A percentile compares a stretch with the other conserved stretches of the same genome.
Conservation (phyloP, 2,113 vertebrate species). For the Phylloscopus trochiloides region DNA sequence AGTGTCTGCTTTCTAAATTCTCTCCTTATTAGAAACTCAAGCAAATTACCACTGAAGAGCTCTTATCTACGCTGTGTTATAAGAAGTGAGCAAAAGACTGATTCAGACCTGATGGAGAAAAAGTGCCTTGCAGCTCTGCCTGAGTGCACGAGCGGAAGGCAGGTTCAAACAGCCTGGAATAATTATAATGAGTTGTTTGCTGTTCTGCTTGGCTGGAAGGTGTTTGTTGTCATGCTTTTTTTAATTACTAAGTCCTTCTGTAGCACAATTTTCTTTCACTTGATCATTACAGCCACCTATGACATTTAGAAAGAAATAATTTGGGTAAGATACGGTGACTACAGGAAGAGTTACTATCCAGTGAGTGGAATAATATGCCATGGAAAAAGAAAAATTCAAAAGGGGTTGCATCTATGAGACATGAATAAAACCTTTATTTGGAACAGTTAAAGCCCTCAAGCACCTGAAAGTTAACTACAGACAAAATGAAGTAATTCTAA, state of each 20-base stretch:
- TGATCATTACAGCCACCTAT: neutral
- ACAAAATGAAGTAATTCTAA: neutral
- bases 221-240: constrained; percentile 40
- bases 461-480: neutral
- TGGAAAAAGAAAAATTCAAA: neutral
- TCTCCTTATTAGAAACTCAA: constrained; percentile 27
- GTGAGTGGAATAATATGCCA: neutral
- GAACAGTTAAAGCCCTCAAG: neutral
- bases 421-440: neutral
- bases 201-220: constrained; percentile 49
- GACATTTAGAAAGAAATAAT: neutral
- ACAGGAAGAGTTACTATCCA: neutral
- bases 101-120: constrained; percentile 22
- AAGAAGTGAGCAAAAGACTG: constrained; percentile 26
- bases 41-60: constrained; percentile 52
- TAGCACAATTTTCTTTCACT: constrained; percentile 25
- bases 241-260: constrained; percentile 55
- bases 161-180: constrained; percentile 29
- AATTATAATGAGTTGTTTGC: constrained; percentile 59
- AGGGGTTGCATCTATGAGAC: neutral
- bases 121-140: neutral
- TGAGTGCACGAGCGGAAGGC: neutral
- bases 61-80: neutral
- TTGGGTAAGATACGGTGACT: neutral
- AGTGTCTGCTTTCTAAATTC: constrained; percentile 1